Conservation (phyloP, 2,113 vertebrate species). For the Corythornis cristatus region DNA sequence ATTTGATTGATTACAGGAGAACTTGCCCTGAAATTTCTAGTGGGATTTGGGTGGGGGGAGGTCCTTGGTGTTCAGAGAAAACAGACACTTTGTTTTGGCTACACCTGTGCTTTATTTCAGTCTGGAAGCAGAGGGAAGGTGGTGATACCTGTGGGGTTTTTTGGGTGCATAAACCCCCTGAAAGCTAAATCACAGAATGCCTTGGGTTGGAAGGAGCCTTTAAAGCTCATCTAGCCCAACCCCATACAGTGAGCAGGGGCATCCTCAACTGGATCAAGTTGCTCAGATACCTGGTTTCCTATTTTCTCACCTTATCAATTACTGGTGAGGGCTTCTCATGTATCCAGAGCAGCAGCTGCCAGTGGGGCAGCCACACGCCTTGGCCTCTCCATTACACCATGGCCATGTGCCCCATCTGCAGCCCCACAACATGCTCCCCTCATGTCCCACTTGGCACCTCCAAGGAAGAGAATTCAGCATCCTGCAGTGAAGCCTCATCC, state of each 20-base stretch:
- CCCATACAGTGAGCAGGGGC: too few relatives aligned
- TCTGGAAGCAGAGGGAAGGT: background rate
- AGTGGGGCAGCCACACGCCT: rapidly evolving
- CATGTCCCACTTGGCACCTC: background rate
- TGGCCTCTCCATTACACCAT: rapidly evolving
- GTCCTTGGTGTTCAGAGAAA: background rate
- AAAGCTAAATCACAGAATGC: too few relatives aligned
- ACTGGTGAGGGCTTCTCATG: rapidly evolving
- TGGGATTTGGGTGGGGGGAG: rapidly evolving
- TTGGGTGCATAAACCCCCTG: too few relatives aligned
- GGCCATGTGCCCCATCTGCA: background rate
- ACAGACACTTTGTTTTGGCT: background rate
- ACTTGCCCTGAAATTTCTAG: background rate
- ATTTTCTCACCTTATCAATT: background rate
- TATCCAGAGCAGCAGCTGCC: background rate
- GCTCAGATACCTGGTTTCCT: rapidly evolving
- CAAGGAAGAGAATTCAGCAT: rapidly evolving
- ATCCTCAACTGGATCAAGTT: too few relatives aligned
- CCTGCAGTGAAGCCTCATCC: background rate
- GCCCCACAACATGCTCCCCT: background rate
- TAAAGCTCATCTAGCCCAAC: too few relatives aligned
- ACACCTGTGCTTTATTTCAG: background rate
- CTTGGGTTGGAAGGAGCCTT: too few relatives aligned
- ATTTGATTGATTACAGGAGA: background rate
- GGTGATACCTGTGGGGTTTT: background rate